Percentiles rank a stretch among this genome's conserved stretches.
Evolutionary conservation across 2,113 vertebrate species (phyloP).

Genomic region (Nicator chloris): DNA sequence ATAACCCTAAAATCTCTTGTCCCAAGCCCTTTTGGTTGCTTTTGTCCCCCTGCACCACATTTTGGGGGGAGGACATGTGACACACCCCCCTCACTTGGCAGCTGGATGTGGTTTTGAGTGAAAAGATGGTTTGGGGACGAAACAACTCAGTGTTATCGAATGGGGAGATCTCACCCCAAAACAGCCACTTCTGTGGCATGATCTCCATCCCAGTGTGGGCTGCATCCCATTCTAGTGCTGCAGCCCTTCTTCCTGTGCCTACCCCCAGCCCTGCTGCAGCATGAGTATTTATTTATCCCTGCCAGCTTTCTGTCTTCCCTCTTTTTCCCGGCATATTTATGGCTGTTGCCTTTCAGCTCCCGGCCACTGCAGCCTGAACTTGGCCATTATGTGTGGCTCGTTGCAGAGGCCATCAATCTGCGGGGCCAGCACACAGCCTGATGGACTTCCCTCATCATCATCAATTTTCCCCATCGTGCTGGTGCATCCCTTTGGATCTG

Average conservation of each 20-base stretch:
- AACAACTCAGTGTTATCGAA: neutral
- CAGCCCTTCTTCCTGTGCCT: neutral
- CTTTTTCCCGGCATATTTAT: slow-evolving; percentile 57
- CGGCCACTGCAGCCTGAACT: slow-evolving; percentile 12
- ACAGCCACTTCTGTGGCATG: neutral
- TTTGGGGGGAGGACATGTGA: neutral
- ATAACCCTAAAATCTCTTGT: neutral
- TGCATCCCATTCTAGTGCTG: neutral
- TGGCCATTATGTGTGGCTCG: slow-evolving; percentile 48
- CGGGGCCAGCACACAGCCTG: neutral
- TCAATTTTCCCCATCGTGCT: slow-evolving; percentile 19
- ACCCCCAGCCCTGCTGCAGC: neutral
- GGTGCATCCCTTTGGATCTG: neutral
- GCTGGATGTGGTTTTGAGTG: neutral
- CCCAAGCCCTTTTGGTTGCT: neutral
- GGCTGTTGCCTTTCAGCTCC: slow-evolving; percentile 38
- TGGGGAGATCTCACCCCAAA: neutral
- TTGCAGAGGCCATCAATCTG: slow-evolving; percentile 60
- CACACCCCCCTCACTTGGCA: neutral
- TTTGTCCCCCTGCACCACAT: neutral
- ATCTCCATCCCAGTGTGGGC: neutral
- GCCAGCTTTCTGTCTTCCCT: slow-evolving; percentile 48
- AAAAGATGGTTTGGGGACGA: neutral
- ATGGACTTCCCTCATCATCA: slow-evolving; percentile 60
- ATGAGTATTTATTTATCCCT: slow-evolving; percentile 52